A percentile compares a stretch with the other conserved stretches of the same genome.
phyloP scores from a whole-genome alignment of 1,140 invertebrate genomes.

The Euschistus heros region DNA sequence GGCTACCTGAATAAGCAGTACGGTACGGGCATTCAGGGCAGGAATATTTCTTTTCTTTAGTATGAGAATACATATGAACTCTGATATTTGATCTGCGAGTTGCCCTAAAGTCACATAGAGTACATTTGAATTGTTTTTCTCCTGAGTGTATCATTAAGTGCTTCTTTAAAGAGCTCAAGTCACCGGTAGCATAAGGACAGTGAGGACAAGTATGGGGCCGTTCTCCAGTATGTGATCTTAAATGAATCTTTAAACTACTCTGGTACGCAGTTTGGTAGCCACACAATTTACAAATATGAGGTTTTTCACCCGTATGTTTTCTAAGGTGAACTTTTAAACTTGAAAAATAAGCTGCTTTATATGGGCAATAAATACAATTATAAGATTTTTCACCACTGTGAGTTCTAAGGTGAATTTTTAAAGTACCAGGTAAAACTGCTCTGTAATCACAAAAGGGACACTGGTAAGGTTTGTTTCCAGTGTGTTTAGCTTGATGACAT shows the following conservation, averaged over 20 bases:
- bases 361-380: slow-evolving; percentile 1
- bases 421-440: neutral
- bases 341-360: slow-evolving; percentile 6
- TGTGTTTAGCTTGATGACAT: slow-evolving; percentile 1
- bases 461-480: slow-evolving; percentile 5
- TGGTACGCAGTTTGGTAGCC: slow-evolving; percentile 5
- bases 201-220: neutral
- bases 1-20: slow-evolving; percentile 1
- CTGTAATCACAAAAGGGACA: neutral
- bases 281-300: slow-evolving; percentile 5
- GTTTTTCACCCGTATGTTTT: slow-evolving; percentile 11
- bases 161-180: neutral
- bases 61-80: slow-evolving; percentile 7
- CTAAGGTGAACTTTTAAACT: slow-evolving; percentile 7
- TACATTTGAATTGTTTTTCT: slow-evolving; percentile 4
- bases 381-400: slow-evolving; percentile 8
- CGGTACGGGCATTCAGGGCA: neutral
- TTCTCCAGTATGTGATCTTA: slow-evolving; percentile 5
- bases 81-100: neutral
- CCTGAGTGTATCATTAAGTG: neutral
- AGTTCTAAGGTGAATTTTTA: slow-evolving; percentile 3
- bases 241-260: neutral
- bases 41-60: slow-evolving; percentile 1
- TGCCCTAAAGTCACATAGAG: neutral
- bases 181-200: neutral